Evolutionary conservation across 1,140 invertebrate genomes (phyloP).

Genomic region (Calosoma granatense): DNA sequence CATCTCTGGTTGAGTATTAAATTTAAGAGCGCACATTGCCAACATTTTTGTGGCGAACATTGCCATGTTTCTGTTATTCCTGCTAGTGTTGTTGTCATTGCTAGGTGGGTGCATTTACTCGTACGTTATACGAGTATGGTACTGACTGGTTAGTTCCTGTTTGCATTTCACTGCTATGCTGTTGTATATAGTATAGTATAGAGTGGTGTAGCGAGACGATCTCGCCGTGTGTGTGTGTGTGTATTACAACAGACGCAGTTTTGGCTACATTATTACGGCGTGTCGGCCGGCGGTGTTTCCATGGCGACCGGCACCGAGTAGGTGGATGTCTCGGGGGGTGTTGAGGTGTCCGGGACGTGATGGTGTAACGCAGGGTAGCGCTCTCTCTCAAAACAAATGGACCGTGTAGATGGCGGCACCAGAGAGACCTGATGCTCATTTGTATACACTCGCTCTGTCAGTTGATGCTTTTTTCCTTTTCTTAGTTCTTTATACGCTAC

Average conservation of each 20-base stretch:
- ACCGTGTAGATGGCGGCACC: constrained; percentile 7
- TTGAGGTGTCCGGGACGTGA: background rate
- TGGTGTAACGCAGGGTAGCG: too few species aligned
- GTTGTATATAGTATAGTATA: background rate
- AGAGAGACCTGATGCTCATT: constrained; percentile 7
- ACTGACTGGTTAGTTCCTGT: too few species aligned
- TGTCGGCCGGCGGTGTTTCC: background rate
- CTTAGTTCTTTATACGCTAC: background rate
- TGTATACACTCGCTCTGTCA: constrained; percentile 4
- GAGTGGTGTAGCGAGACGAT: background rate
- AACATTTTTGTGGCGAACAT: background rate
- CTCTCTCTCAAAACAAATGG: constrained; percentile 7
- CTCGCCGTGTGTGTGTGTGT: too few species aligned
- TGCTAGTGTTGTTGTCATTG: too few species aligned
- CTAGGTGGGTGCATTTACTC: too few species aligned
- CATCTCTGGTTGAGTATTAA: too few species aligned
- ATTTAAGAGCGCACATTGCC: too few species aligned
- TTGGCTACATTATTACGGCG: constrained; percentile 6
- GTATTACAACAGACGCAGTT: constrained; percentile 2
- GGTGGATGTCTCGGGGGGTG: background rate
- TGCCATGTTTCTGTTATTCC: background rate
- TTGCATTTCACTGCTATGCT: too few species aligned
- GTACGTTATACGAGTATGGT: too few species aligned
- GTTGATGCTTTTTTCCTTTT: background rate
- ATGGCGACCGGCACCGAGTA: background rate